A percentile compares a stretch with the other conserved stretches of the same genome.
These are phyloP conservation scores for Macrosteles quadrilineatus DNA, from an alignment of 1,140 invertebrate genomes.

Conservation along the genomic window DNA sequence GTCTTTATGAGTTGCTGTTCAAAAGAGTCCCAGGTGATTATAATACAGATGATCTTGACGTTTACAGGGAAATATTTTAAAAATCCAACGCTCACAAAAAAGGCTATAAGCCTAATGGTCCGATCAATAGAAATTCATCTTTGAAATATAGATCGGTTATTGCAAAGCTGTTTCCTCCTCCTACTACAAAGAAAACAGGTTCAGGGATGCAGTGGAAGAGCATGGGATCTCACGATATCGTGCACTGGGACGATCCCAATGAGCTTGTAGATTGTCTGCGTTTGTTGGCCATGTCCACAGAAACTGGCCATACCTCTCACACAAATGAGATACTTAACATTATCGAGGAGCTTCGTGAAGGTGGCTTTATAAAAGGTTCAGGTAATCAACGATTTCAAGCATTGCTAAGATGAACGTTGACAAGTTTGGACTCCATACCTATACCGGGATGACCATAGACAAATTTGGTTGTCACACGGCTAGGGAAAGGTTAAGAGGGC, in stretches of 20 bases:
- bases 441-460: neutral
- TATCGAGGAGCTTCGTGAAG: constrained; percentile 6
- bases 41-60: neutral
- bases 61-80: neutral
- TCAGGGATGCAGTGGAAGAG: neutral
- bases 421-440: neutral
- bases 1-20: constrained; percentile 14
- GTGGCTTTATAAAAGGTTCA: neutral
- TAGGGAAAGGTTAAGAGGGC: neutral
- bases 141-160: constrained; percentile 5
- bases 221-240: neutral
- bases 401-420: constrained; percentile 17
- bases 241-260: constrained; percentile 1
- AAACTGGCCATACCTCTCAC: neutral
- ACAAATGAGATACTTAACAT: constrained; percentile 4
- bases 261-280: constrained; percentile 4
- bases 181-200: neutral
- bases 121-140: neutral
- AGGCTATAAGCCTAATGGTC: neutral
- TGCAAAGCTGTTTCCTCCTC: neutral
- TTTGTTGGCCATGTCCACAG: neutral
- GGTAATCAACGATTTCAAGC: neutral
- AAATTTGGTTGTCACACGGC: neutral
- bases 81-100: constrained; percentile 6
- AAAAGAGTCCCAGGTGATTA: constrained; percentile 1